Conservation (phyloP, 2,888 invertebrate species). For the Lomographa bimaculata region DNA sequence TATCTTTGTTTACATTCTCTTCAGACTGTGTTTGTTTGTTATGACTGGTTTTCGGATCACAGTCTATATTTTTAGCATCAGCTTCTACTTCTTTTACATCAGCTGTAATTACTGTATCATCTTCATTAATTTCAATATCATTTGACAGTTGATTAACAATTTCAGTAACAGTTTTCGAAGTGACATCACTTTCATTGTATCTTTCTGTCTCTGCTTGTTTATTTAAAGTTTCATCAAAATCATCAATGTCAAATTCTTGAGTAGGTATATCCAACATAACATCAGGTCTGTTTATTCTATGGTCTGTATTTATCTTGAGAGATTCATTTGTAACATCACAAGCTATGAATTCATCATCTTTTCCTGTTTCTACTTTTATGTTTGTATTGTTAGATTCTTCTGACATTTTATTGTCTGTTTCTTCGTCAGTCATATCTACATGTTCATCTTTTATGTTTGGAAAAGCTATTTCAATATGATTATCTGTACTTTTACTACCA, state of each 20-base stretch:
- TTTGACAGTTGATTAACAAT: slow-evolving; percentile 11
- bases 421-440: too few relatives aligned
- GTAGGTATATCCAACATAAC: slow-evolving; percentile 70
- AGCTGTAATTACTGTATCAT: slow-evolving; percentile 4
- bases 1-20: too few relatives aligned
- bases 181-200: slow-evolving; percentile 11
- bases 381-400: not conserved
- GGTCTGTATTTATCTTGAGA: slow-evolving; percentile 34
- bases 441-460: not conserved
- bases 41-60: too few relatives aligned
- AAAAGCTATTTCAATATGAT: too few relatives aligned
- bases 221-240: slow-evolving; percentile 23
- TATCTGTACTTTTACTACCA: not conserved
- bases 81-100: not conserved
- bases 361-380: not conserved
- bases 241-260: slow-evolving; percentile 53
- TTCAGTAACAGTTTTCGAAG: slow-evolving; percentile 13
- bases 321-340: slow-evolving; percentile 20
- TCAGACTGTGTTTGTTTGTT: too few relatives aligned
- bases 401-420: not conserved
- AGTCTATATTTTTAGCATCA: slow-evolving; percentile 3
- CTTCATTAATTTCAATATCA: not conserved
- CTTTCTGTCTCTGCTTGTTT: not conserved
- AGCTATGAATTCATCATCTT: slow-evolving; percentile 13
- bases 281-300: slow-evolving; percentile 60